These are phyloP conservation scores for Danio jaintianensis DNA, from an alignment of 2,797 vertebrate species.

Conservation along the genomic window DNA sequence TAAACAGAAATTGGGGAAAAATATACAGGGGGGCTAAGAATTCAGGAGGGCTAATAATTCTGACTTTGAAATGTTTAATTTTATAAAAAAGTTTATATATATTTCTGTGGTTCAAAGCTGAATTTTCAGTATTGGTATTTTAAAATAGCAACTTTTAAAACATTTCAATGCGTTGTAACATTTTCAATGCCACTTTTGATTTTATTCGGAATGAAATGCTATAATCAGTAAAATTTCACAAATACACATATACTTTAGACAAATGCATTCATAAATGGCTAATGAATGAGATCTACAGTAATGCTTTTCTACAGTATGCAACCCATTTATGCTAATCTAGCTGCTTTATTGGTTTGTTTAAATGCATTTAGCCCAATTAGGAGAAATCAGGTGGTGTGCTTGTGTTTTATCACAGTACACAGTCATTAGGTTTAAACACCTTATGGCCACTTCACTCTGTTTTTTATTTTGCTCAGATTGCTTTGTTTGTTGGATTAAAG, in stretches of 20 bases:
- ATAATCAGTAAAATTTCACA: too few relatives aligned
- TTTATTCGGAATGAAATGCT: too few relatives aligned
- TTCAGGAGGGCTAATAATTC: too few relatives aligned
- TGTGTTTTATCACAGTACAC: slow-evolving; percentile 24
- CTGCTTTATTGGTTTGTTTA: slow-evolving; percentile 20
- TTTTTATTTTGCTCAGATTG: slow-evolving; percentile 16
- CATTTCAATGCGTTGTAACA: too few relatives aligned
- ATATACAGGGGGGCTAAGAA: too few relatives aligned
- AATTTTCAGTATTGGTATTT: too few relatives aligned
- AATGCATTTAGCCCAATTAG: slow-evolving; percentile 29
- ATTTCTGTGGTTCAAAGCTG: too few relatives aligned
- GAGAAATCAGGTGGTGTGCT: slow-evolving; percentile 14
- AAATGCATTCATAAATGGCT: not conserved
- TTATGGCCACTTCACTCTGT: slow-evolving; percentile 11
- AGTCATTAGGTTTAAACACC: slow-evolving; percentile 30
- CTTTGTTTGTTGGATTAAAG: slow-evolving; percentile 35
- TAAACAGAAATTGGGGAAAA: too few relatives aligned
- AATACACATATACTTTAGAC: not conserved
- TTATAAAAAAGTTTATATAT: too few relatives aligned
- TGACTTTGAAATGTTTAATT: too few relatives aligned
- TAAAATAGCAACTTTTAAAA: too few relatives aligned
- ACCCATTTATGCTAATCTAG: not conserved
- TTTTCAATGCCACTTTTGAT: too few relatives aligned
- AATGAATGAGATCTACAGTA: not conserved
- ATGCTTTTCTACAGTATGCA: not conserved